These are phyloP conservation scores for Planococcus citri DNA, from an alignment of 1,140 invertebrate genomes.

Conservation along the genomic window DNA sequence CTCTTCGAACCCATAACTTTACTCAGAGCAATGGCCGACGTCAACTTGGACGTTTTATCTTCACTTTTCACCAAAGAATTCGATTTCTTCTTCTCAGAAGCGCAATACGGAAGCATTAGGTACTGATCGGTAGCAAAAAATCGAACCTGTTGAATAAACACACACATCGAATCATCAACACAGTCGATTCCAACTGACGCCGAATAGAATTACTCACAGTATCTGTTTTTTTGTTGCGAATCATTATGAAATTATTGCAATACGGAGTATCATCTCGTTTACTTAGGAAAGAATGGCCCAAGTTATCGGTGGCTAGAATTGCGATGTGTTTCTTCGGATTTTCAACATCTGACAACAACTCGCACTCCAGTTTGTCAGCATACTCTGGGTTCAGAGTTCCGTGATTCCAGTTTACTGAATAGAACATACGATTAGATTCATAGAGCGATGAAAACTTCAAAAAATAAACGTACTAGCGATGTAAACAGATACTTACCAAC, in stretches of 20 bases:
- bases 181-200: no score
- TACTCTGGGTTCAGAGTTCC: not conserved
- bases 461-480: not conserved
- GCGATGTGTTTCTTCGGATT: not conserved
- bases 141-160: not conserved
- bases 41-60: not conserved
- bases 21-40: not conserved
- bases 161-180: no score
- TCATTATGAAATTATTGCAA: not conserved
- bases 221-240: not conserved
- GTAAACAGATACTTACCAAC: not conserved
- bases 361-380: not conserved
- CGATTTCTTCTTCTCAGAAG: not conserved
- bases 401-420: not conserved
- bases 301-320: not conserved
- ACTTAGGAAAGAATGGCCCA: not conserved
- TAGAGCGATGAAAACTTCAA: no score
- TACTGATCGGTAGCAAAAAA: not conserved
- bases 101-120: not conserved
- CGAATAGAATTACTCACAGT: not conserved
- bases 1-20: not conserved
- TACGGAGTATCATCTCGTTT: not conserved
- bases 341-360: not conserved
- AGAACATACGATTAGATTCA: not conserved
- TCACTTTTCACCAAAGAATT: not conserved